A percentile compares a stretch with the other conserved stretches of the same genome.
Conservation (phyloP, 2,888 invertebrate species). For the Clepsis dumicolana region DNA sequence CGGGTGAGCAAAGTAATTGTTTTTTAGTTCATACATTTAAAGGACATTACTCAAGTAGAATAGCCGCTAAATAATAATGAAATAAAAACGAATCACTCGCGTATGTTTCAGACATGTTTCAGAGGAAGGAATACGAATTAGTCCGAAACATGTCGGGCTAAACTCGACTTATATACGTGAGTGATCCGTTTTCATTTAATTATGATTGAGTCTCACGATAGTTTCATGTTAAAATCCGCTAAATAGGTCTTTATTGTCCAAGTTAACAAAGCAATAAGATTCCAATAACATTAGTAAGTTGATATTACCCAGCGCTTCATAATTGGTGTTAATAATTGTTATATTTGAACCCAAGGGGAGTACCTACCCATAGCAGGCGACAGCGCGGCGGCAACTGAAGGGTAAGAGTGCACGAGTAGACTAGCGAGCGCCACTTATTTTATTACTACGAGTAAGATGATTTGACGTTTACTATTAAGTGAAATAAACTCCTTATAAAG, state of each 20-base stretch:
- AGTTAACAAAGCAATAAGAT: slow-evolving; percentile 4
- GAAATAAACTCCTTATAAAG: slow-evolving; percentile 75
- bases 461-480: slow-evolving; percentile 80
- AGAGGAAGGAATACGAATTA: neutral
- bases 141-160: no score
- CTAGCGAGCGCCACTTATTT: slow-evolving; percentile 68
- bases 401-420: no score
- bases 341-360: slow-evolving; percentile 24
- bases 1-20: no score
- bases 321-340: slow-evolving; percentile 35
- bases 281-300: slow-evolving; percentile 1
- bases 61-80: no score
- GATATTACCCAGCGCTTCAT: slow-evolving; percentile 1
- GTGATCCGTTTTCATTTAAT: no score
- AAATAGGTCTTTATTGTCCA: neutral
- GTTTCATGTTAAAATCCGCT: neutral
- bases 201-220: no score
- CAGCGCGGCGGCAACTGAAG: slow-evolving; percentile 46
- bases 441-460: slow-evolving; percentile 78
- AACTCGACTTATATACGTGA: no score
- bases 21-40: no score
- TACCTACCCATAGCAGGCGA: slow-evolving; percentile 46
- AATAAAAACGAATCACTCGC: neutral
- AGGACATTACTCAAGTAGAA: no score
- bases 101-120: neutral